Percentiles rank a stretch among this genome's conserved stretches.
Evolutionary conservation across 2,888 invertebrate genomes (phyloP).

Genomic region (Campoletis raptor): DNA sequence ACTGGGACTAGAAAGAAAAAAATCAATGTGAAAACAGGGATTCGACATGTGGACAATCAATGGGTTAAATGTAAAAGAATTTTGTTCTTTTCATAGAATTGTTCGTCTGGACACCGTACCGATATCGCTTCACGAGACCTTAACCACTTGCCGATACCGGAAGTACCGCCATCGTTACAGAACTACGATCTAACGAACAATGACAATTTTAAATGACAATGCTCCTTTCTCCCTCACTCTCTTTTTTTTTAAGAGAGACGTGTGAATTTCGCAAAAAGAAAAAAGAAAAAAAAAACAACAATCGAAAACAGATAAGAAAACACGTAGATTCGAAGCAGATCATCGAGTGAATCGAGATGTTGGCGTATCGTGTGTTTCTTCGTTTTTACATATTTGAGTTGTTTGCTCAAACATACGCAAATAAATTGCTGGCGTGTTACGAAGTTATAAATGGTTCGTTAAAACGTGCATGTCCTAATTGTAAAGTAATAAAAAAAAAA

Average conservation of each 20-base stretch:
- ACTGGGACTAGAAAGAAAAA: not conserved
- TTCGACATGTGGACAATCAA: not conserved
- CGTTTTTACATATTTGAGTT: not conserved
- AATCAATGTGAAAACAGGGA: not conserved
- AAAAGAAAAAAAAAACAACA: no score
- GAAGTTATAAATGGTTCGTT: not conserved
- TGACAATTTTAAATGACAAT: constrained; percentile 51
- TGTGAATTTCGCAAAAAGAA: not conserved
- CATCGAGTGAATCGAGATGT: not conserved
- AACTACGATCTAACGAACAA: constrained; percentile 52
- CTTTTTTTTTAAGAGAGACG: not conserved
- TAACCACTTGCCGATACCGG: constrained; percentile 75
- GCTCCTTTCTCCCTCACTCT: not conserved
- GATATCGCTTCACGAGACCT: constrained; percentile 84
- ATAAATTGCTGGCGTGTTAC: not conserved
- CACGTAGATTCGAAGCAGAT: not conserved
- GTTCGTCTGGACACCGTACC: constrained; percentile 83
- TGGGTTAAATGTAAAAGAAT: constrained; percentile 29
- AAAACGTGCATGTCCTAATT: constrained; percentile 9
- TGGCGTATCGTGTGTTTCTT: not conserved
- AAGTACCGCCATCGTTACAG: constrained; percentile 62
- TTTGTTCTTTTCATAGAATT: constrained; percentile 82
- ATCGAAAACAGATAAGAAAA: not conserved
- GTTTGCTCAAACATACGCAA: not conserved
- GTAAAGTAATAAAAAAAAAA: constrained; percentile 6